Base-by-base conservation (phyloP, 2,888 invertebrate species). In the Apodemia zela region DNA sequence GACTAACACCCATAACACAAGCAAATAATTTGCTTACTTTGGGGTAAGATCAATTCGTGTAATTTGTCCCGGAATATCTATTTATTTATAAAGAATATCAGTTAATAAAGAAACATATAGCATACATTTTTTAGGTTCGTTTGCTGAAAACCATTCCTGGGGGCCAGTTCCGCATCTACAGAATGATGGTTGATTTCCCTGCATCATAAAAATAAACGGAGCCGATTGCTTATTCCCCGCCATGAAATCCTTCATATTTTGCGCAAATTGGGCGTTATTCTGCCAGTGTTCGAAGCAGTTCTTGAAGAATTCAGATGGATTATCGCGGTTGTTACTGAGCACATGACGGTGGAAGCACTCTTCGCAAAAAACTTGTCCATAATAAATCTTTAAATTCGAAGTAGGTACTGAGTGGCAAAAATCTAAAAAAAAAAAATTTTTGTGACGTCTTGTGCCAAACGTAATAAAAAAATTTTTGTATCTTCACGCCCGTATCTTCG, bases 291-390 rank as follows among this genome's bases (percentile, higher is more conserved):
- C 88, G 63, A 88, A 88, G 72, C 89, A 90, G 63, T 72, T 78
- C 72, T 79, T 84, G 69, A 87, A 89, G 70, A 90, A 89, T n/a
- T 88, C 89, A 0, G 81, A 73, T 0, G 89, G 84, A 64, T 84
- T 87, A 64, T 89, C 87, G 61, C 76, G 77, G 60, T 72, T 82
- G 7, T 80, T 81, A 59, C 73, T 82, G 10, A 90, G 65, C 2
- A 90, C 81, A 66, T 85, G 82, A 45, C 79, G 77, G 45, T 89
- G 73, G 71, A 90, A 90, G 70, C 90, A 90, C 0, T 84, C 82
- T 63, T 89, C 89, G 64, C 90, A 90, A 68, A 90, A 90, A 2
- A 89, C 84, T 71, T 89, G 89, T 2, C 90, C 90, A 69, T 88
- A 89, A 71, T 89, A 90, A 59, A 90, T 87, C 72, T 90, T 89